Conservation (phyloP, 2,888 invertebrate genomes). For the Microlaimidae sp. region DNA sequence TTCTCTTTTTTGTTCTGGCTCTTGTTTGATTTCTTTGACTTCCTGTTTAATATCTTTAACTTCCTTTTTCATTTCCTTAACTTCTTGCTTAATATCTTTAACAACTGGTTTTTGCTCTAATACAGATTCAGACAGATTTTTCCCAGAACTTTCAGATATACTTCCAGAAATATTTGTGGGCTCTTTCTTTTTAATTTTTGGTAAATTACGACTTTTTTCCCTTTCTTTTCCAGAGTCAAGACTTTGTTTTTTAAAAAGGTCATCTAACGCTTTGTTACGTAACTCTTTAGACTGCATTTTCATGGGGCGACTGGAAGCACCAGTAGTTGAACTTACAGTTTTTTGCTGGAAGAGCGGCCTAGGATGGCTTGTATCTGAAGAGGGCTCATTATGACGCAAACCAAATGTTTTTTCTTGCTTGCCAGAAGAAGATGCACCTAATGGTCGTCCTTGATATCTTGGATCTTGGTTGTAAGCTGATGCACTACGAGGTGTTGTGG, state of each 20-base stretch:
- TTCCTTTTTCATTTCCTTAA: too few species aligned
- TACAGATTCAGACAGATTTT: background rate
- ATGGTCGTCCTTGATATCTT: background rate
- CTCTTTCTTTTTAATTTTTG: conserved; percentile 43
- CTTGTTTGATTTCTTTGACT: too few species aligned
- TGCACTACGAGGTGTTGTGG: background rate
- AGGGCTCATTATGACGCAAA: background rate
- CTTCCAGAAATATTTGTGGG: background rate
- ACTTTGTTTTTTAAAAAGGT: conserved; percentile 8
- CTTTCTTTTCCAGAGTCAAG: background rate
- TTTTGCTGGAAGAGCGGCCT: too few species aligned
- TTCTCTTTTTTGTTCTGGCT: too few species aligned
- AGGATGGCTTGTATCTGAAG: too few species aligned
- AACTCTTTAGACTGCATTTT: conserved; percentile 4
- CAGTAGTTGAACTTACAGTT: background rate
- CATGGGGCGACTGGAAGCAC: background rate
- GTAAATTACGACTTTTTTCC: conserved; percentile 23
- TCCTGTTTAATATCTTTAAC: too few species aligned
- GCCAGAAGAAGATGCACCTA: too few species aligned
- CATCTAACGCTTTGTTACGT: conserved; percentile 13
- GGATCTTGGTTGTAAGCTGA: background rate
- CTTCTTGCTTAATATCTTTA: too few species aligned
- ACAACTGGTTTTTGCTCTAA: too few species aligned
- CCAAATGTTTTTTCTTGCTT: conserved; percentile 11
- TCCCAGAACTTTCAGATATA: background rate